A percentile compares a stretch with the other conserved stretches of the same genome.
Conservation (phyloP, 2,797 vertebrate species). For the Argentina silus region DNA sequence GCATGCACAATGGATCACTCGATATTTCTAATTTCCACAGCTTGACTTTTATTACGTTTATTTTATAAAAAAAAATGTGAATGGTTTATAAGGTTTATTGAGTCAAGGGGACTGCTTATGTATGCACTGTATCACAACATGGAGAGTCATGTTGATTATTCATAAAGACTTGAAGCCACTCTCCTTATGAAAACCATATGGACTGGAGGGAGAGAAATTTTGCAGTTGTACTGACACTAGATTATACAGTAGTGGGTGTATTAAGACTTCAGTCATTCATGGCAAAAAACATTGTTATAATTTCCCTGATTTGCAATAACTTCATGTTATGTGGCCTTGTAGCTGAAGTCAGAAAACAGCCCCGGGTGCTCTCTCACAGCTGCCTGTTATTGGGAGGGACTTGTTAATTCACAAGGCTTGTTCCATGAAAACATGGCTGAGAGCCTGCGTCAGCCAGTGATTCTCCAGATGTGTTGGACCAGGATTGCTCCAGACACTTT, state of each 20-base stretch:
- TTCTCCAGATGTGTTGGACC: conserved; percentile 62
- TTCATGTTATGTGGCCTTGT: neutral
- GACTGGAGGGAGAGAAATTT: neutral
- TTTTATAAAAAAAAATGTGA: neutral
- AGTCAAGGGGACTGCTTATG: neutral
- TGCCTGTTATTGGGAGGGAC: neutral
- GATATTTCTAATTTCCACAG: neutral
- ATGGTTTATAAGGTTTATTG: too few relatives aligned
- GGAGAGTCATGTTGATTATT: neutral
- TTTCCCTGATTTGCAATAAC: neutral
- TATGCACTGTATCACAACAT: neutral
- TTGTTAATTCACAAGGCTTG: neutral
- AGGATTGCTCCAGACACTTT: neutral
- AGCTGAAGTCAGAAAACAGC: neutral
- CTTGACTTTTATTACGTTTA: neutral
- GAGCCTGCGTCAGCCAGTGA: neutral
- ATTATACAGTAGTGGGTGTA: neutral
- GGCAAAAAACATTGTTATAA: too few relatives aligned
- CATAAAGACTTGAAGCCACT: neutral
- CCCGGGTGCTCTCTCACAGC: neutral
- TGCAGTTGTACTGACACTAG: conserved; percentile 5
- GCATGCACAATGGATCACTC: neutral
- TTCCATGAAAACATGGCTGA: neutral
- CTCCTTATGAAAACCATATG: too few relatives aligned
- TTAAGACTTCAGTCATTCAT: neutral